These are phyloP conservation scores for Limnephilus lunatus DNA, from an alignment of 2,888 invertebrate species.

Conservation along the genomic window DNA sequence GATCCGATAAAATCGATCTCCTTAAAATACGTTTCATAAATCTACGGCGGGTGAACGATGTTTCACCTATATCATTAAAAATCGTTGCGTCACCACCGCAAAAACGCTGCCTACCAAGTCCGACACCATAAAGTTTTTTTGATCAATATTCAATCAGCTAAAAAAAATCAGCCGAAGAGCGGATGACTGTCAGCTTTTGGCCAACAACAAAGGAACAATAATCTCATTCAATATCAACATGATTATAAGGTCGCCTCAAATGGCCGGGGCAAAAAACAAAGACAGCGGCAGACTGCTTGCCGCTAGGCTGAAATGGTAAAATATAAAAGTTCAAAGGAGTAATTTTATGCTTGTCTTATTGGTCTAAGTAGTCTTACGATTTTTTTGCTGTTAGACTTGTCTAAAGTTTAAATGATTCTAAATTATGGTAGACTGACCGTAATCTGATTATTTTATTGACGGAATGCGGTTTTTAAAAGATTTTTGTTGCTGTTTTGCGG, in stretches of 20 bases:
- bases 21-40: not conserved
- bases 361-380: too few relatives aligned
- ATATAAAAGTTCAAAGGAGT: not conserved
- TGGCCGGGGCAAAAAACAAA: not conserved
- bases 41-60: not conserved
- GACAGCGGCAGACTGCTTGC: slow-evolving; percentile 33
- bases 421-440: not conserved
- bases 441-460: not conserved
- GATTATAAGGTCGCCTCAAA: slow-evolving; percentile 21
- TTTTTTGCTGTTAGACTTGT: not conserved
- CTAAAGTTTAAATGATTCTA: not conserved
- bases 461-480: not conserved
- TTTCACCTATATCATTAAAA: not conserved
- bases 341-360: not conserved
- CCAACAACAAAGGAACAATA: slow-evolving; percentile 24
- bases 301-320: slow-evolving; percentile 14
- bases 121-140: not conserved
- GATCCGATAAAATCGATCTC: not conserved
- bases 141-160: not conserved
- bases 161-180: slow-evolving; percentile 9
- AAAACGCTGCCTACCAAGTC: not conserved
- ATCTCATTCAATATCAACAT: slow-evolving; percentile 20
- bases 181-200: slow-evolving; percentile 27
- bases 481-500: not conserved
- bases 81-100: not conserved